Conservation (phyloP, 1,140 invertebrate genomes). For the Eumaeus atala region DNA sequence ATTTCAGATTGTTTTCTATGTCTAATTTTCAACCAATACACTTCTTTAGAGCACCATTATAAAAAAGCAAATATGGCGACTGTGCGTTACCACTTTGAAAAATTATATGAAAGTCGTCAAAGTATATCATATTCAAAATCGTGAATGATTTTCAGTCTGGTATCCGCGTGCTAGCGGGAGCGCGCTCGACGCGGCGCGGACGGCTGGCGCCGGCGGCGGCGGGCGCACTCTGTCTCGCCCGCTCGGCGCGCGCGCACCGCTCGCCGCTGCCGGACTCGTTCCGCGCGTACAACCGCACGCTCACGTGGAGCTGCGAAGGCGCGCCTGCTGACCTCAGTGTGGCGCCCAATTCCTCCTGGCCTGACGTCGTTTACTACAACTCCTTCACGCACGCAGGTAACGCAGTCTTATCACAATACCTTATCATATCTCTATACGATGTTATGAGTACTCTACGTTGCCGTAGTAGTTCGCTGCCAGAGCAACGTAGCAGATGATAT, state of each 20-base stretch:
- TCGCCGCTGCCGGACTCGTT: constrained; percentile 82
- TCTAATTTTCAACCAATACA: no score
- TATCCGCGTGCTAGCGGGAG: constrained; percentile 88
- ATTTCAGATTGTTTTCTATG: no score
- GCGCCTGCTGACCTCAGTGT: constrained; percentile 84
- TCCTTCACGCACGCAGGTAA: constrained; percentile 86
- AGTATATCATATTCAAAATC: no score
- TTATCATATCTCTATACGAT: no score
- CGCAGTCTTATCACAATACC: not conserved
- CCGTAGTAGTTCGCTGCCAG: no score
- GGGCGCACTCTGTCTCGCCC: constrained; percentile 86
- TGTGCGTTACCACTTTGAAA: no score
- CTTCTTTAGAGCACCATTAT: no score
- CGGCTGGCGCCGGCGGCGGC: constrained; percentile 82
- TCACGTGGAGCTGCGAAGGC: constrained; percentile 81
- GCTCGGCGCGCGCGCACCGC: constrained; percentile 79
- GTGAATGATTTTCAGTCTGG: no score
- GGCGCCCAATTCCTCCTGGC: constrained; percentile 92
- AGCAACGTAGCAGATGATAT: no score
- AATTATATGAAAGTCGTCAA: no score
- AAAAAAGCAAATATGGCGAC: no score
- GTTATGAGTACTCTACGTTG: not conserved
- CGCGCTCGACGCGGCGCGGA: constrained; percentile 87
- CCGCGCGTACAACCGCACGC: constrained; percentile 86
- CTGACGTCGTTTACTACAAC: constrained; percentile 94